Evolutionary conservation across 2,888 invertebrate genomes (phyloP), one percentile per base, ranked within the genome.

Genomic region (Deroplatys truncata): DNA sequence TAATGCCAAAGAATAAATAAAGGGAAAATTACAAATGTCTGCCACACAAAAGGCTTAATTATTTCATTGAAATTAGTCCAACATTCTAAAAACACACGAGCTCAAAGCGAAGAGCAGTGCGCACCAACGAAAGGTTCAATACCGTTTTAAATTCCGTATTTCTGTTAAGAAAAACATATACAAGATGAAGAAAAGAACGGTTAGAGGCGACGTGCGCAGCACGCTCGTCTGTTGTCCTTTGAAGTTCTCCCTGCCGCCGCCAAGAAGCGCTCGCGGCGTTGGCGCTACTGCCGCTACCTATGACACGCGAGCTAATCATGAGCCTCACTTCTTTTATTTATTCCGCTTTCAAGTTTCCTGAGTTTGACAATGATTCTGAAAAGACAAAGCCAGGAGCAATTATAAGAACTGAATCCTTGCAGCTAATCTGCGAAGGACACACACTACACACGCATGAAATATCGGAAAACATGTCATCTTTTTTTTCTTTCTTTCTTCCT

Each of bases 311-410:
- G 56, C 56, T 72, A 72, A 72, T 72, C 56, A 72, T 72, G 56
- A 72, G 56, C 56, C 56, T 72, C 56, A 72, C 56, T 72, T 72
- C 56, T 72, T 72, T 72, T 72, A 72, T 72, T 72, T 72, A 72
- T 72, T 72, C 56, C 56, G 87, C 87, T 82, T 87, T 83, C 43
- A 87, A 35, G 82, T 87, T 16, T 20, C n/a, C 82, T 87, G 87
- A 82, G 28, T 87, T 72, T 87, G 87, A 87, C 87, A 87, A 87
- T 83, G 82, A 87, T 83, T 87, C 83, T 87, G 56, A 82, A 87
- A 87, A 87, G 83, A 87, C 87, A 87, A 87, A 87, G 87, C 83
- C 35, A 82, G 35, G 35, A 87, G 87, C 87, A 83, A 87, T 87
- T 82, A 87, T 87, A 83, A 83, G 87, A 87, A 83, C 31, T 25